Evolutionary conservation across 2,113 vertebrate genomes (phyloP).

Genomic region (Burhinus bistriatus): DNA sequence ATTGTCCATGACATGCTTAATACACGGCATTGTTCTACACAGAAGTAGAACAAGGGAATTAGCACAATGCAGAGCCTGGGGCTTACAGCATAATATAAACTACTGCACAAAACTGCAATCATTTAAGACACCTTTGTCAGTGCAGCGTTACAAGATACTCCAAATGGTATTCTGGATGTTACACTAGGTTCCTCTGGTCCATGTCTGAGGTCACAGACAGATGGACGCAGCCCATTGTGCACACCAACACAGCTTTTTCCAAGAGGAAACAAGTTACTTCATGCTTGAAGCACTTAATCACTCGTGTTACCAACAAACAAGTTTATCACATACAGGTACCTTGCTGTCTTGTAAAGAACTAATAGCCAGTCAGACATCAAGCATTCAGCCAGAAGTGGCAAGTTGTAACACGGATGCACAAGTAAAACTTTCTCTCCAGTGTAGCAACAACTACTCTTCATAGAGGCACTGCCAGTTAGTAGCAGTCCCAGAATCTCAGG

Average conservation of each 20-base stretch:
- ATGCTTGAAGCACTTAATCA: neutral
- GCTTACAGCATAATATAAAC: neutral
- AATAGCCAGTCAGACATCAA: neutral
- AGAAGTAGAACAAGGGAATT: neutral
- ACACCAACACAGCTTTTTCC: neutral
- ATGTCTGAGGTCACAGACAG: neutral
- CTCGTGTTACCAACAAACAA: neutral
- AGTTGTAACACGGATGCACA: neutral
- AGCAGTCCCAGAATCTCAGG: neutral
- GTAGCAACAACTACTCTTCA: neutral
- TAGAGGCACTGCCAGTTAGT: neutral
- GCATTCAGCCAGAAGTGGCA: neutral
- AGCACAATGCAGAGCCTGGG: neutral
- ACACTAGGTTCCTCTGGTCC: neutral
- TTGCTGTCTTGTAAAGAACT: neutral
- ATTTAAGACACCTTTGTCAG: neutral
- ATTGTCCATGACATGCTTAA: neutral
- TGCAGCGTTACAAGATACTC: neutral
- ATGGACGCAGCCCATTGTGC: neutral
- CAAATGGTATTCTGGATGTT: neutral
- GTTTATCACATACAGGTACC: neutral
- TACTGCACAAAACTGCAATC: neutral
- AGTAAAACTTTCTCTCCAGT: neutral
- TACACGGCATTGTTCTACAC: neutral
- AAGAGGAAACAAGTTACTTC: neutral